These are phyloP conservation scores for Panurus biarmicus DNA, from an alignment of 2,113 vertebrate species.

Conservation along the genomic window DNA sequence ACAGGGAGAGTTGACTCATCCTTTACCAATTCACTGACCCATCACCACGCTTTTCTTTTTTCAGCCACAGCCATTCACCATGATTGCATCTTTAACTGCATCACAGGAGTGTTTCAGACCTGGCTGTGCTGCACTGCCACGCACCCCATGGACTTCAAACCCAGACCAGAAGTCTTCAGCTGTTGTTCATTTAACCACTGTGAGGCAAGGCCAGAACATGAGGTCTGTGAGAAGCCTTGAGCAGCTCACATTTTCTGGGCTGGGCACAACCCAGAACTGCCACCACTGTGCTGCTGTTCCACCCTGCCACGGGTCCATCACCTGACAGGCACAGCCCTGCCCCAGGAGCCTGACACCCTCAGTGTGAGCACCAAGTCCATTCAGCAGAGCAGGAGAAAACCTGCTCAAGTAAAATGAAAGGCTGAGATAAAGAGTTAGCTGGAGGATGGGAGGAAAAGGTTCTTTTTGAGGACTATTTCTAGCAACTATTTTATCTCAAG, in stretches of 20 bases:
- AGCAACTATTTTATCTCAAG: not conserved
- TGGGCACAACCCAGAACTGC: not conserved
- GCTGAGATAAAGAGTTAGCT: not conserved
- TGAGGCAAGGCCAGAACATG: rapidly evolving
- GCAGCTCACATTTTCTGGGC: not conserved
- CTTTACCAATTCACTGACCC: not conserved
- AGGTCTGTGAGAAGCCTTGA: not conserved
- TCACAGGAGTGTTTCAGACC: not conserved
- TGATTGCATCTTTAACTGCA: not conserved
- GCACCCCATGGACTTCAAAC: not conserved
- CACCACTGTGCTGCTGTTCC: not conserved
- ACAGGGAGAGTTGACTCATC: not conserved
- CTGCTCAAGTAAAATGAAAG: not conserved
- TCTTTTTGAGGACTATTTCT: not conserved
- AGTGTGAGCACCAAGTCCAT: not conserved
- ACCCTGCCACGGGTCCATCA: rapidly evolving
- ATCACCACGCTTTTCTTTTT: not conserved
- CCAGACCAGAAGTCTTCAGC: not conserved
- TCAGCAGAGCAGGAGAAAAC: not conserved
- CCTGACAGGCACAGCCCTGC: not conserved
- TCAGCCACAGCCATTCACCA: not conserved
- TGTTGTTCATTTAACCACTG: not conserved
- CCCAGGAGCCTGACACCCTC: not conserved
- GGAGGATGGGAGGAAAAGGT: not conserved
- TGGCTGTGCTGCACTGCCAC: rapidly evolving